Conservation (phyloP, 2,113 vertebrate species). For the Xerus inauris region DNA sequence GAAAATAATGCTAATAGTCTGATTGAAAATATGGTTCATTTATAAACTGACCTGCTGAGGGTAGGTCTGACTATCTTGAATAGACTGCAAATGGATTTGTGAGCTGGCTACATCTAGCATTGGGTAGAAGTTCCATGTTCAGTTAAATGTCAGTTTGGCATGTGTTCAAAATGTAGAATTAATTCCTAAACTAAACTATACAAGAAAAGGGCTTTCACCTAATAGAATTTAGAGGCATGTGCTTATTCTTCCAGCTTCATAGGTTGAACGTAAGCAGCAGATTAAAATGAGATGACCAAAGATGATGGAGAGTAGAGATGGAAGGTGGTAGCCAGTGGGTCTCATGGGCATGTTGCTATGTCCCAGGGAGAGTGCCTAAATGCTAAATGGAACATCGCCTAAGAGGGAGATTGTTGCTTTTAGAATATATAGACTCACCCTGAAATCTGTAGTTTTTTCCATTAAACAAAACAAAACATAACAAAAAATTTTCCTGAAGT, state of each 20-base stretch:
- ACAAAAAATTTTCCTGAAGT: too few species aligned
- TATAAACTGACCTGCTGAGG: neutral
- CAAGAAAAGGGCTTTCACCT: constrained; percentile 32
- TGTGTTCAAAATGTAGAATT: constrained; percentile 8
- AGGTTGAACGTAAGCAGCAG: neutral
- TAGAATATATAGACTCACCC: neutral
- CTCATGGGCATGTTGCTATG: neutral
- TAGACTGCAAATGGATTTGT: neutral
- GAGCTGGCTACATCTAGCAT: neutral
- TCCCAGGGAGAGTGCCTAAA: neutral
- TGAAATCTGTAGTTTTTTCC: neutral
- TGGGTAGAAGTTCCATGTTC: constrained; percentile 2
- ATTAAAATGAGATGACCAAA: constrained; percentile 48
- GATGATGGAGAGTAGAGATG: neutral
- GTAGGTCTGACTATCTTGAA: neutral
- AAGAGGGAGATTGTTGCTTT: neutral
- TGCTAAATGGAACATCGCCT: neutral
- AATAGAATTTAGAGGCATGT: constrained; percentile 3
- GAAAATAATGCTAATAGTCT: neutral
- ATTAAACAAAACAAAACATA: neutral
- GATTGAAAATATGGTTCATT: neutral
- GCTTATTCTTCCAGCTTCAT: neutral
- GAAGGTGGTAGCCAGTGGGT: neutral
- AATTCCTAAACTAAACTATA: neutral
- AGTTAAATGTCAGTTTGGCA: constrained; percentile 10